Percentiles rank a stretch among this genome's conserved stretches.
Evolutionary conservation across 2,113 vertebrate genomes (phyloP).

Genomic region (Silurus glanis): DNA sequence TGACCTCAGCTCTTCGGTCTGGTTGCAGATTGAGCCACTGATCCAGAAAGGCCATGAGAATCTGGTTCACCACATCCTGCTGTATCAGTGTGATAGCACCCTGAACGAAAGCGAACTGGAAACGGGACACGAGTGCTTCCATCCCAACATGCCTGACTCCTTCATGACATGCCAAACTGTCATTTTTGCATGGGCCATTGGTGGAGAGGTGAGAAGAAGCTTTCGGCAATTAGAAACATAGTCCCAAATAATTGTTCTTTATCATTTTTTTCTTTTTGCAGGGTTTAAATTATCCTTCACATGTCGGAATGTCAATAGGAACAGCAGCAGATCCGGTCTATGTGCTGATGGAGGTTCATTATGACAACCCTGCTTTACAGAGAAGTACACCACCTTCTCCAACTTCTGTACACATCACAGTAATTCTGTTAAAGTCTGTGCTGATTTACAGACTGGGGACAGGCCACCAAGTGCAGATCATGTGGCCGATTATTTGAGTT

Average conservation of each 20-base stretch:
- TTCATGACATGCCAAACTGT: conserved; percentile 84
- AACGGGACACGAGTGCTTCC: conserved; percentile 82
- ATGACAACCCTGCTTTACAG: conserved; percentile 79
- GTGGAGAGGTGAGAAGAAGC: conserved; percentile 78
- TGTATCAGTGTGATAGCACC: conserved; percentile 82
- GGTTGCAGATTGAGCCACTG: conserved; percentile 79
- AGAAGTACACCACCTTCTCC: conserved; percentile 70
- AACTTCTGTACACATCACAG: no score
- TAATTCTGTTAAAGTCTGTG: no score
- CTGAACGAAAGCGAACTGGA: conserved; percentile 76
- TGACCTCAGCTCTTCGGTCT: background rate
- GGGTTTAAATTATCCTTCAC: conserved; percentile 83
- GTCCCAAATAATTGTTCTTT: no score
- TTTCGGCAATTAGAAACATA: no score
- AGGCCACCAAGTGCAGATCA: no score
- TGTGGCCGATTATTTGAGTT: no score
- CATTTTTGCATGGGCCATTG: conserved; percentile 86
- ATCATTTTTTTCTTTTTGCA: conserved; percentile 56
- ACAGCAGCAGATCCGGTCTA: conserved; percentile 77
- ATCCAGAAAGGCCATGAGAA: conserved; percentile 82
- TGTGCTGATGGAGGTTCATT: conserved; percentile 85
- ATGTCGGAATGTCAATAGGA: conserved; percentile 83
- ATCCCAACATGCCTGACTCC: conserved; percentile 86
- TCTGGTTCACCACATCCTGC: conserved; percentile 83
- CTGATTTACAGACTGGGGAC: no score